Percentiles rank a stretch among this genome's conserved stretches.
These are phyloP conservation scores for Amblyjoppa proteus DNA, from an alignment of 2,888 invertebrate species.

Conservation along the genomic window DNA sequence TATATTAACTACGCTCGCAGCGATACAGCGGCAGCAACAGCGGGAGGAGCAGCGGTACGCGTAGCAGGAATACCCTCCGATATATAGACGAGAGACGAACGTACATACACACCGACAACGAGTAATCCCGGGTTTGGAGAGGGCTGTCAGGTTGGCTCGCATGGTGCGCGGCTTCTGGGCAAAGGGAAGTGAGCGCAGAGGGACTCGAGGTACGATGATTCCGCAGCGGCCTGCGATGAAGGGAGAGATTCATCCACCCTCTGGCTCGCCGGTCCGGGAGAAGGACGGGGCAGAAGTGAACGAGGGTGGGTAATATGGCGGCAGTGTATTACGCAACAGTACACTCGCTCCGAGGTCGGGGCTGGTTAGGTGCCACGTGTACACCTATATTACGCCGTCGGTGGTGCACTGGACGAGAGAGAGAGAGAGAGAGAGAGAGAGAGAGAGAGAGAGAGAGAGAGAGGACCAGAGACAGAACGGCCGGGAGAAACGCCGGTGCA, in stretches of 20 bases:
- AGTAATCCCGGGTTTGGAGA: conserved; percentile 54
- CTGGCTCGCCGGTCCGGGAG: neutral
- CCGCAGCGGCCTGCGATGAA: conserved; percentile 21
- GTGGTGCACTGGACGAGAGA: conserved; percentile 57
- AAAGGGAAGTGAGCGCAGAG: conserved; percentile 38
- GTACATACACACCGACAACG: conserved; percentile 26
- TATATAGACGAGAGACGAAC: conserved; percentile 28
- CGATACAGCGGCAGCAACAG: conserved; percentile 65
- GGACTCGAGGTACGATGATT: conserved; percentile 9
- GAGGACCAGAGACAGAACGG: conserved; percentile 45
- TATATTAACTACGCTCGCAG: conserved; percentile 78
- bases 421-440: conserved; percentile 44
- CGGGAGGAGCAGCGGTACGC: neutral
- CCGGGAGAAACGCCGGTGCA: conserved; percentile 6
- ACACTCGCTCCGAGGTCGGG: conserved; percentile 74
- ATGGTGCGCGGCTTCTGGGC: conserved; percentile 58
- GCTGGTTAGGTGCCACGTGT: conserved; percentile 74
- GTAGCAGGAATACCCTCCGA: conserved; percentile 23
- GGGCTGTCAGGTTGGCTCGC: conserved; percentile 72
- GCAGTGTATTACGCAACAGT: conserved; percentile 80
- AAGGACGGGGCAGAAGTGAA: conserved; percentile 44
- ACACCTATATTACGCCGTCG: conserved; percentile 66
- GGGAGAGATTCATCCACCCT: conserved; percentile 33
- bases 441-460: conserved; percentile 53
- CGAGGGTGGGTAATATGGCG: conserved; percentile 75